phyloP scores from a whole-genome alignment of 2,113 vertebrate species.

The Aspidoscelis tigris region DNA sequence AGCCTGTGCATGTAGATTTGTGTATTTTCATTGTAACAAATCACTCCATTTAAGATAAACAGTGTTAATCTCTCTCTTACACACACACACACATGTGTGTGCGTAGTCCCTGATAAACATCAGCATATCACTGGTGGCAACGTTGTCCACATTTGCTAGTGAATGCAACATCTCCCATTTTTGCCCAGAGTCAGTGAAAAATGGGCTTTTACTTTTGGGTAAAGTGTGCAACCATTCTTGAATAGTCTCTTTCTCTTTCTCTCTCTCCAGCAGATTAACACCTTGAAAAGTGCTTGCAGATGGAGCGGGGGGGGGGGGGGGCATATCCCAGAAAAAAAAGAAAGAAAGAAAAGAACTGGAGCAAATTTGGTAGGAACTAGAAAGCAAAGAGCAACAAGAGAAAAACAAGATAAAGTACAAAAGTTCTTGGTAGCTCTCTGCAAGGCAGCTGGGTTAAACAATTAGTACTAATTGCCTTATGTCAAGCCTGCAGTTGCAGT shows the following conservation, averaged over 20 bases:
- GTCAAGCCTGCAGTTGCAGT: slow-evolving; percentile 85
- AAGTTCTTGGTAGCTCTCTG: slow-evolving; percentile 86
- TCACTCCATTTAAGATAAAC: neutral
- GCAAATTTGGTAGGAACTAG: slow-evolving; percentile 76
- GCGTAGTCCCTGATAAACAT: neutral
- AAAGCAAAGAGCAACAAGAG: slow-evolving; percentile 76
- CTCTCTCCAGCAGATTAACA: slow-evolving; percentile 40
- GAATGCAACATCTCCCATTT: neutral
- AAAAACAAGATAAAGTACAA: slow-evolving; percentile 81
- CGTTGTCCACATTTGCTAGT: neutral
- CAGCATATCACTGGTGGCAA: neutral
- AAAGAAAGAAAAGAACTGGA: slow-evolving; percentile 53
- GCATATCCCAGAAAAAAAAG: neutral
- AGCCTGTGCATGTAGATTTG: neutral
- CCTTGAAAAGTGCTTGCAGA: slow-evolving; percentile 55
- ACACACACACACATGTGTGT: too few relatives aligned
- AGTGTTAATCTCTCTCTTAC: too few relatives aligned
- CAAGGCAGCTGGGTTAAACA: slow-evolving; percentile 88
- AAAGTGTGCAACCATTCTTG: slow-evolving; percentile 25
- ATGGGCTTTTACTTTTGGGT: neutral
- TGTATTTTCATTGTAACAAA: neutral
- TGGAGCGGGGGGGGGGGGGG: slow-evolving; percentile 14
- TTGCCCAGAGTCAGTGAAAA: neutral
- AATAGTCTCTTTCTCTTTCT: slow-evolving; percentile 36
- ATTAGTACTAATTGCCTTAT: slow-evolving; percentile 90